These are phyloP conservation scores for Pharmacophagus antenor DNA, from an alignment of 2,888 invertebrate species.

Conservation along the genomic window DNA sequence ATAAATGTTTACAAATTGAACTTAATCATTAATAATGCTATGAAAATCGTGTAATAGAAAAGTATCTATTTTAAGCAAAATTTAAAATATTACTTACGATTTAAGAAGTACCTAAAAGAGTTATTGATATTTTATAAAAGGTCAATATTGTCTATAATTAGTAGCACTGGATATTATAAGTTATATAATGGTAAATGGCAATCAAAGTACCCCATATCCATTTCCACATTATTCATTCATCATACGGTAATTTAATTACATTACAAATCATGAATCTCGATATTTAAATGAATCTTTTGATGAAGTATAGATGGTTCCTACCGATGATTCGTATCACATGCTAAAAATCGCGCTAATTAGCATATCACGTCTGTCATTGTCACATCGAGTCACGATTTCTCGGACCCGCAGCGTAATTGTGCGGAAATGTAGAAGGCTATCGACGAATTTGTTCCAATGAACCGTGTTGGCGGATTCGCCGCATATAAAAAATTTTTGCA, in stretches of 20 bases:
- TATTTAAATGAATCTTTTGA: not conserved
- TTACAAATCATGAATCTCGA: not conserved
- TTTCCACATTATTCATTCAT: not conserved
- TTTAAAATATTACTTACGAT: too few relatives aligned
- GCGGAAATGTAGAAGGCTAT: constrained; percentile 30
- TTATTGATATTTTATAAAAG: too few relatives aligned
- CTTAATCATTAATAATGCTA: too few relatives aligned
- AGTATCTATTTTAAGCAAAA: too few relatives aligned
- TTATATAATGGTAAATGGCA: too few relatives aligned
- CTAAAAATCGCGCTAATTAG: constrained; percentile 45
- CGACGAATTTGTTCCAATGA: constrained; percentile 11
- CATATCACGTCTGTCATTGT: constrained; percentile 47
- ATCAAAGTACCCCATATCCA: too few relatives aligned
- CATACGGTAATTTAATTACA: not conserved
- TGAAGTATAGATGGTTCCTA: not conserved
- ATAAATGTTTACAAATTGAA: too few relatives aligned
- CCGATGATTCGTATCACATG: constrained; percentile 9
- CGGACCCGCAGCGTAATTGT: constrained; percentile 28
- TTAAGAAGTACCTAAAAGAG: too few relatives aligned
- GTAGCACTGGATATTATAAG: not conserved
- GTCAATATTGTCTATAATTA: too few relatives aligned
- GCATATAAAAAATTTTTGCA: not conserved
- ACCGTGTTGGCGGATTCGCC: not conserved
- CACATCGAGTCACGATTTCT: constrained; percentile 45
- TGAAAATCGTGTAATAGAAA: too few relatives aligned